phyloP scores from a whole-genome alignment of 2,797 vertebrate species.

The Pristis pectinata region DNA sequence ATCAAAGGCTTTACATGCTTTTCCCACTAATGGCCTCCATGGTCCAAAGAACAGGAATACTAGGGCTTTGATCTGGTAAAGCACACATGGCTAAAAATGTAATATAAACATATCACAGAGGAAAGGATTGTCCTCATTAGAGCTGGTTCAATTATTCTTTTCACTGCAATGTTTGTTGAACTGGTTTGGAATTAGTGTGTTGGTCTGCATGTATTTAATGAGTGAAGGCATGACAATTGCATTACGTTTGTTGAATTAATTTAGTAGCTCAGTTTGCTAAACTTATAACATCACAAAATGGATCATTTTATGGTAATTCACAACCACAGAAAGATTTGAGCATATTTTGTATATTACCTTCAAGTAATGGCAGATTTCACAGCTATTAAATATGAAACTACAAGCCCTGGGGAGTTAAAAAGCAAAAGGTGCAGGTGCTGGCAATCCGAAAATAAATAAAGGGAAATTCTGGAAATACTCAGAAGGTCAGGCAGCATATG shows the following conservation, averaged over 20 bases:
- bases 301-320: background rate
- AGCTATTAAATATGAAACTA: background rate
- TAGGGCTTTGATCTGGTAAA: background rate
- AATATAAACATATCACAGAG: background rate
- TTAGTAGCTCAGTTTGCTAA: background rate
- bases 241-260: background rate
- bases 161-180: background rate
- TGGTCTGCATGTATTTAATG: background rate
- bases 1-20: background rate
- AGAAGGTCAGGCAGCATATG: too few relatives aligned
- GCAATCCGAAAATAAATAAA: too few relatives aligned
- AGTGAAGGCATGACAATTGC: background rate
- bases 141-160: slow-evolving; percentile 7
- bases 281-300: background rate
- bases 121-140: background rate
- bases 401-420: background rate
- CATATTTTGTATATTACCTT: background rate
- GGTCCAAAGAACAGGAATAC: background rate
- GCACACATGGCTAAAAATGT: background rate
- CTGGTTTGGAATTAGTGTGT: background rate
- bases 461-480: too few relatives aligned
- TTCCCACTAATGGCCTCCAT: background rate
- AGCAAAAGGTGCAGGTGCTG: too few relatives aligned
- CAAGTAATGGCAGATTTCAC: background rate
- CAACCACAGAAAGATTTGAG: background rate